Conservation (phyloP, 2,888 invertebrate species). For the Campopleginae sp. region DNA sequence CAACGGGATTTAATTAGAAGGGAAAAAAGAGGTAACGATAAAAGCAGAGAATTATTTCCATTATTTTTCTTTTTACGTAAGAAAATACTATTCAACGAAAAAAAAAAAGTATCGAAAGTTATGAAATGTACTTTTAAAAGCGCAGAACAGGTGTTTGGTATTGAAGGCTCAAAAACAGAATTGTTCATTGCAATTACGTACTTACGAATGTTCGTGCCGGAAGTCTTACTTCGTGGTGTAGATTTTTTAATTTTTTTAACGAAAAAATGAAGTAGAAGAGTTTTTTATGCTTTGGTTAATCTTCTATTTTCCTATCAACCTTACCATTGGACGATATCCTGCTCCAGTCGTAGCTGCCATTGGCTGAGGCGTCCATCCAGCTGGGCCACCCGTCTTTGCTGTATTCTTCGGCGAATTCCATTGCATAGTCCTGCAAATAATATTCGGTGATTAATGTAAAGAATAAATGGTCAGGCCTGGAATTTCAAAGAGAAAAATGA, state of each 20-base stretch:
- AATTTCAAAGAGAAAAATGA: slow-evolving; percentile 2
- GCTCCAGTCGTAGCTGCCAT: slow-evolving; percentile 95
- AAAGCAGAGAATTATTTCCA: slow-evolving; percentile 39
- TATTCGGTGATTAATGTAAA: not conserved
- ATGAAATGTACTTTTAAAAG: slow-evolving; percentile 39
- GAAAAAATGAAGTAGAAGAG: not conserved
- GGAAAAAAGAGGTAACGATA: slow-evolving; percentile 37
- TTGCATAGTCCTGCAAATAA: slow-evolving; percentile 90
- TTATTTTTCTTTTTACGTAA: not conserved
- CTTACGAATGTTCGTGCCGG: slow-evolving; percentile 64
- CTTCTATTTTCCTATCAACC: slow-evolving; percentile 71
- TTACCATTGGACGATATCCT: slow-evolving; percentile 95
- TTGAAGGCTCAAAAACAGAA: slow-evolving; percentile 39
- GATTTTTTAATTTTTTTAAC: not conserved
- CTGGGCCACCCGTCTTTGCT: slow-evolving; percentile 89
- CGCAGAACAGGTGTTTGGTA: slow-evolving; percentile 43
- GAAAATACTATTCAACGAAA: not conserved
- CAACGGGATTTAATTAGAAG: not conserved
- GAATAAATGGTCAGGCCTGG: not conserved
- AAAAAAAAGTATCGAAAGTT: not conserved
- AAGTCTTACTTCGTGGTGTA: slow-evolving; percentile 45
- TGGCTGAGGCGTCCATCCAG: slow-evolving; percentile 94
- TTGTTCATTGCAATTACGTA: slow-evolving; percentile 43
- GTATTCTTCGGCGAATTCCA: slow-evolving; percentile 96
- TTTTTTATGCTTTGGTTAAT: not conserved